Evolutionary conservation across 2,113 vertebrate species (phyloP), one percentile per base, ranked within the genome.

Genomic region (Thermophis baileyi): DNA sequence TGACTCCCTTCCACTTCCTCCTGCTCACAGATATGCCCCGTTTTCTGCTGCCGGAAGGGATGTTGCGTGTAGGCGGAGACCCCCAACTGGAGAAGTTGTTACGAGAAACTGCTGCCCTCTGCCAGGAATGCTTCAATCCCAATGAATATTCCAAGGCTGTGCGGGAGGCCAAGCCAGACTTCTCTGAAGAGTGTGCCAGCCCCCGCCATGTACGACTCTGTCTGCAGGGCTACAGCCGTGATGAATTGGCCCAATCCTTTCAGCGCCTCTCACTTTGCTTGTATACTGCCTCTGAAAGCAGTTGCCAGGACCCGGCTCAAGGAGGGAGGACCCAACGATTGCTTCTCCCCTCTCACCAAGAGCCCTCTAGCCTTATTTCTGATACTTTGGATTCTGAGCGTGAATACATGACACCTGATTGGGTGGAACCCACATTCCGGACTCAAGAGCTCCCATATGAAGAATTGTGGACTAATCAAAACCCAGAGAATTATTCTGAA

Each of bases 111-210:
- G 98, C 99, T 0, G 97, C 98, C 3, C 95, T 98, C 25, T 98
- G 99, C 91, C 98, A 98, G 85, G 98, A 98, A 94, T 97, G 98
- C 81, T 99, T 99, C 94, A 98, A 99, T 97, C 98, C 99, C 0
- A 98, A 99, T 22, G 98, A 99, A 95, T 99, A 99, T 96, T 99
- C 99, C 5, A 98, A 98, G 0, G 99, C 99, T 0, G 99, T 99
- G 51, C 97, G 99, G 0, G 99, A 99, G 93, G 99, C 98, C 85
- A 98, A 98, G 6, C 98, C 98, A 0, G 99, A 99, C 95, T 96
- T 99, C 2, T 96, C 98, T 0, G 99, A 99, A 95, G 99, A 99
- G 90, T 98, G 99, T 0, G 97, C 98, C 91, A 99, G 98, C 94
- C 99, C 99, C 0, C 97, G 98, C 14, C 98, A 97, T 81, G 97